These are phyloP conservation scores for Pseudochromis fuscus DNA, from an alignment of 2,797 vertebrate species.

Conservation along the genomic window DNA sequence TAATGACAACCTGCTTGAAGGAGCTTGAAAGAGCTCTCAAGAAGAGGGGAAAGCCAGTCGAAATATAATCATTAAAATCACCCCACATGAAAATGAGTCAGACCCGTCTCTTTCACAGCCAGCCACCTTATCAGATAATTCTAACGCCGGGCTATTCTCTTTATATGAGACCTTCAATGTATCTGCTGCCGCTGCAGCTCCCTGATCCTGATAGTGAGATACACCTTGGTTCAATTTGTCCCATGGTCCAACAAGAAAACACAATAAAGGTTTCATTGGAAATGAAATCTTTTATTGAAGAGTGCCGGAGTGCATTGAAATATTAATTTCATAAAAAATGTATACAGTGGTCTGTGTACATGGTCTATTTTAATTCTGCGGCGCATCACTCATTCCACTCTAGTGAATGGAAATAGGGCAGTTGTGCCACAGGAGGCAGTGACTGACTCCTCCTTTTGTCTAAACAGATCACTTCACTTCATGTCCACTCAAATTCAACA, in stretches of 20 bases:
- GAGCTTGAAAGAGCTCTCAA: constrained; percentile 83
- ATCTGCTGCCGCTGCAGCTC: constrained; percentile 50
- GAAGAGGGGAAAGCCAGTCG: constrained; percentile 71
- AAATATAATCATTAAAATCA: constrained; percentile 85
- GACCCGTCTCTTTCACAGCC: constrained; percentile 71
- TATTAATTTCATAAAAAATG: constrained; percentile 88
- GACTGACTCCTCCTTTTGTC: constrained; percentile 72
- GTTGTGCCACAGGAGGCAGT: constrained; percentile 75
- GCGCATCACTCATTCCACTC: constrained; percentile 82
- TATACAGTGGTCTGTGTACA: constrained; percentile 84
- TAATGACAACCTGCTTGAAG: constrained; percentile 85
- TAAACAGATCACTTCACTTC: constrained; percentile 68
- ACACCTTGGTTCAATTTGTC: constrained; percentile 77
- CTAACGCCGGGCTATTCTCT: constrained; percentile 63
- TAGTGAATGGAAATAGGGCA: constrained; percentile 75
- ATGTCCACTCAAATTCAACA: constrained; percentile 66
- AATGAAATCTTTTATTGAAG: constrained; percentile 85
- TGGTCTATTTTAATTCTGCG: constrained; percentile 86
- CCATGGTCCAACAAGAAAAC: constrained; percentile 65
- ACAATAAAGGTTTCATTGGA: constrained; percentile 79
- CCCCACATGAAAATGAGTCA: constrained; percentile 79
- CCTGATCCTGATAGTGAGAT: constrained; percentile 60
- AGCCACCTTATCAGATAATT: constrained; percentile 77
- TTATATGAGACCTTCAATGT: constrained; percentile 65
- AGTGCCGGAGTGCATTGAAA: constrained; percentile 81